phyloP scores from a whole-genome alignment of 2,797 vertebrate species.

The Lemur catta region DNA sequence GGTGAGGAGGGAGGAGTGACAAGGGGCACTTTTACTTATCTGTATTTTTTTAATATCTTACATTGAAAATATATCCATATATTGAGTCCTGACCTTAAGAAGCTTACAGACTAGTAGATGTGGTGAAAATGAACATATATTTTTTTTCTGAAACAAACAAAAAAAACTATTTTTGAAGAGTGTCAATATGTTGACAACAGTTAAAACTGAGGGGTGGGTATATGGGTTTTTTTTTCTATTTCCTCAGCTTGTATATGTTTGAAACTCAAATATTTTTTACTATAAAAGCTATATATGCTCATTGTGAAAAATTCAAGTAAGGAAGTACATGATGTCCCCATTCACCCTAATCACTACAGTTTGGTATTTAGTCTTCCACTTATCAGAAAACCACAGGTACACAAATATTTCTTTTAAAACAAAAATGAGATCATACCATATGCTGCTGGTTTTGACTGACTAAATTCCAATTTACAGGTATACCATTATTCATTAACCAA shows the following conservation, averaged over 20 bases:
- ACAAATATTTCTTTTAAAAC: not conserved
- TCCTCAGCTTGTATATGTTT: not conserved
- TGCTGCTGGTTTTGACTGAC: not conserved
- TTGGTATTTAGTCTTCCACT: not conserved
- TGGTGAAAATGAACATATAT: not conserved
- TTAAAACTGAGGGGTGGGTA: not conserved
- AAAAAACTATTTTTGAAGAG: not conserved
- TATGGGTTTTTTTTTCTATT: not conserved
- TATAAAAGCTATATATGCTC: not conserved
- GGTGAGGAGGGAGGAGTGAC: not conserved
- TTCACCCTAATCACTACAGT: not conserved
- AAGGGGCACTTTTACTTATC: not conserved
- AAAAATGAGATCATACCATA: not conserved
- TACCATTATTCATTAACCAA: not conserved
- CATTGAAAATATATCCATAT: not conserved
- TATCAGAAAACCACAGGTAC: not conserved
- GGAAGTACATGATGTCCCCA: not conserved
- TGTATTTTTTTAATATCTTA: not conserved
- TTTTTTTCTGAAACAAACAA: not conserved
- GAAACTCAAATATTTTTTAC: not conserved
- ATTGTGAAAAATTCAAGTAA: not conserved
- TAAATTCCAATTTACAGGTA: not conserved
- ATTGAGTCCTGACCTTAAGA: not conserved
- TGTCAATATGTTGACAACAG: not conserved
- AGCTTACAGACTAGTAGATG: not conserved